Evolutionary conservation across 2,113 vertebrate genomes (phyloP).

Genomic region (Antechinus stuartii): DNA sequence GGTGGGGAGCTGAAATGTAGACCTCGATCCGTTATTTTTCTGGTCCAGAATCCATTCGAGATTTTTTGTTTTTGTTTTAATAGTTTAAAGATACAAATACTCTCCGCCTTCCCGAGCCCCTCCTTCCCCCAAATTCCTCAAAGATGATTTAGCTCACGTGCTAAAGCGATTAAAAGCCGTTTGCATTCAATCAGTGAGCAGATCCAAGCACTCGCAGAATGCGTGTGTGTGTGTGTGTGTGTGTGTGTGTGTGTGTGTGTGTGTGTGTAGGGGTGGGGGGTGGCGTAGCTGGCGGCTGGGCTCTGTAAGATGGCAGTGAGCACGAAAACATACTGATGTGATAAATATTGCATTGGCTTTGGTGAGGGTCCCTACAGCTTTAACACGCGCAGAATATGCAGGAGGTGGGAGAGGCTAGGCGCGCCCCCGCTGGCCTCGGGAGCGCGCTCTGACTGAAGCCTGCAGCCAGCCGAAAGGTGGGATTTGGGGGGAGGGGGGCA

Average conservation of each 20-base stretch:
- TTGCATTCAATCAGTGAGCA: conserved; percentile 39
- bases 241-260: conserved; percentile 5
- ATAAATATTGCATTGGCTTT: conserved; percentile 47
- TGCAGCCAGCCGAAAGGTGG: conserved; percentile 73
- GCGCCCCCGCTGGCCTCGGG: conserved; percentile 81
- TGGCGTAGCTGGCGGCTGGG: not conserved
- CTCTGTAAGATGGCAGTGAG: not conserved
- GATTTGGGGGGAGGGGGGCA: conserved; percentile 57
- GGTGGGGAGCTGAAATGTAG: not conserved
- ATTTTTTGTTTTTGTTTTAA: conserved; percentile 8
- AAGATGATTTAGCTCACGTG: conserved; percentile 70
- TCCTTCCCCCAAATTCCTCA: conserved; percentile 51
- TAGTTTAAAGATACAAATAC: conserved; percentile 61
- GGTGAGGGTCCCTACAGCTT: conserved; percentile 80
- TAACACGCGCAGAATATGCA: conserved; percentile 74
- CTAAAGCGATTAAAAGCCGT: conserved; percentile 54
- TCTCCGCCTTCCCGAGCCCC: not conserved
- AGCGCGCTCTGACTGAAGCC: conserved; percentile 82
- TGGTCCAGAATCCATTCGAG: not conserved
- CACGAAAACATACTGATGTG: not conserved
- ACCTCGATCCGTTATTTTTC: not conserved
- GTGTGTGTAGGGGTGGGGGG: not conserved
- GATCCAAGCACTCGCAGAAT: conserved; percentile 39
- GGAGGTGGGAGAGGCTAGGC: conserved; percentile 88
- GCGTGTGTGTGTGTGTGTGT: not conserved